These are phyloP conservation scores for Centruroides vittatus DNA, from an alignment of 1,140 invertebrate genomes.

Conservation along the genomic window DNA sequence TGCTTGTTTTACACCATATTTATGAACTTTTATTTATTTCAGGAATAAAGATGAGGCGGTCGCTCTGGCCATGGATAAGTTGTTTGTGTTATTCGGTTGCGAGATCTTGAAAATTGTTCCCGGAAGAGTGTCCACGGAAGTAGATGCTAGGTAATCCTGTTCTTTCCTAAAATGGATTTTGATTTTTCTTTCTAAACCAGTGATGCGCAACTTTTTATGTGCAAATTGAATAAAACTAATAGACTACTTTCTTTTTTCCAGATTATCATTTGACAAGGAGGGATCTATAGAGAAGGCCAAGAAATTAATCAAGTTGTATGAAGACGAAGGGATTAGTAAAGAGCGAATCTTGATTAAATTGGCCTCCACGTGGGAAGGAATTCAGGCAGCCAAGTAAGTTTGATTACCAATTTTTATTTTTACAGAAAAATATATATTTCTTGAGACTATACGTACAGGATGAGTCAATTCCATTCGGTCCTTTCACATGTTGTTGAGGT, in stretches of 20 bases:
- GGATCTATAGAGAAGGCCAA: constrained; percentile 77
- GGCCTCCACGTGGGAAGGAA: constrained; percentile 98
- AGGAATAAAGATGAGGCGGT: constrained; percentile 46
- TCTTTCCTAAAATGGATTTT: too few relatives aligned
- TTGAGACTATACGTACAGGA: too few relatives aligned
- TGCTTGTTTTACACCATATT: too few relatives aligned
- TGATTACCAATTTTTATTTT: neutral
- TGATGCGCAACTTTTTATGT: too few relatives aligned
- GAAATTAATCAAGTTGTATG: constrained; percentile 77
- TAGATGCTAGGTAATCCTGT: constrained; percentile 68
- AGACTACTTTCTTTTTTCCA: constrained; percentile 22
- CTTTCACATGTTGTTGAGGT: too few relatives aligned
- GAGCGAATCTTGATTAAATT: constrained; percentile 93
- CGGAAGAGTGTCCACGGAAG: constrained; percentile 94
- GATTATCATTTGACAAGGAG: constrained; percentile 88
- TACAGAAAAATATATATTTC: too few relatives aligned
- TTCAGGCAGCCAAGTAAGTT: constrained; percentile 80
- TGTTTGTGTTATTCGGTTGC: constrained; percentile 87
- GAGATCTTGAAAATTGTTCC: constrained; percentile 98
- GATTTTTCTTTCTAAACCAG: too few relatives aligned
- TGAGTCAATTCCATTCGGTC: too few relatives aligned
- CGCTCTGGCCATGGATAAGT: constrained; percentile 65
- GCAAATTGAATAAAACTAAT: too few relatives aligned
- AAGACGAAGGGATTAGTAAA: constrained; percentile 73
- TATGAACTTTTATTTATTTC: constrained; percentile 20